phyloP scores from a whole-genome alignment of 2,797 vertebrate genomes.

The Staurois parvus region DNA sequence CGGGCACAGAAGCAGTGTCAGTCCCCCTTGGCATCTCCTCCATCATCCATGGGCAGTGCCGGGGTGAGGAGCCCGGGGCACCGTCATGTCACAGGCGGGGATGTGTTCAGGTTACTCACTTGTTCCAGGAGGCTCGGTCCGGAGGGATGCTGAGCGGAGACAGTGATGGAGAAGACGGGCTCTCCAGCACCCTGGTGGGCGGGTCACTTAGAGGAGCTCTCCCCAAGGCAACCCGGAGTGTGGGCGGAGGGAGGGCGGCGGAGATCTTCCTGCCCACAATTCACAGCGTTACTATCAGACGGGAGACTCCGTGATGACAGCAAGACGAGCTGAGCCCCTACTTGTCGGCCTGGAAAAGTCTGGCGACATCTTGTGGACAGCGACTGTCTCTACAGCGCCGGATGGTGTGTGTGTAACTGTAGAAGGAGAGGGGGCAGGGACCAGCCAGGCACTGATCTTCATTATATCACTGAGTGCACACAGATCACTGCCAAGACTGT shows the following conservation, averaged over 20 bases:
- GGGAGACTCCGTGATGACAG: constrained; percentile 48
- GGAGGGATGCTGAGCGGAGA: not conserved
- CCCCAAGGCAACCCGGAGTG: constrained; percentile 28
- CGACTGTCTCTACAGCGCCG: not conserved
- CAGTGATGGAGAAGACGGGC: not conserved
- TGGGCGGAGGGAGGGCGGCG: constrained; percentile 28
- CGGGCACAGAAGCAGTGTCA: too few relatives aligned
- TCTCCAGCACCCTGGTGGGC: not conserved
- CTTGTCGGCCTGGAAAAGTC: constrained; percentile 4
- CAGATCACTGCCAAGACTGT: too few relatives aligned
- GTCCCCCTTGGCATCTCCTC: too few relatives aligned
- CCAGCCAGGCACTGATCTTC: too few relatives aligned
- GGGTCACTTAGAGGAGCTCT: constrained; percentile 13
- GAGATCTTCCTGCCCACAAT: constrained; percentile 52
- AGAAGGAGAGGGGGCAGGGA: too few relatives aligned
- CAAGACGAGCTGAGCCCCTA: constrained; percentile 4
- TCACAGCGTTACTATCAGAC: constrained; percentile 52
- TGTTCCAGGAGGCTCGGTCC: not conserved
- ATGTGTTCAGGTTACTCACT: too few relatives aligned
- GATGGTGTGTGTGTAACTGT: not conserved
- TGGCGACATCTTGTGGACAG: constrained; percentile 30
- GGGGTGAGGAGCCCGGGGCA: not conserved
- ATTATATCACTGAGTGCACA: too few relatives aligned
- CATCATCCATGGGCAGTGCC: not conserved
- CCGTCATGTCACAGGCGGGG: not conserved